Conservation (phyloP, 2,797 vertebrate species). For the Falco concolor region DNA sequence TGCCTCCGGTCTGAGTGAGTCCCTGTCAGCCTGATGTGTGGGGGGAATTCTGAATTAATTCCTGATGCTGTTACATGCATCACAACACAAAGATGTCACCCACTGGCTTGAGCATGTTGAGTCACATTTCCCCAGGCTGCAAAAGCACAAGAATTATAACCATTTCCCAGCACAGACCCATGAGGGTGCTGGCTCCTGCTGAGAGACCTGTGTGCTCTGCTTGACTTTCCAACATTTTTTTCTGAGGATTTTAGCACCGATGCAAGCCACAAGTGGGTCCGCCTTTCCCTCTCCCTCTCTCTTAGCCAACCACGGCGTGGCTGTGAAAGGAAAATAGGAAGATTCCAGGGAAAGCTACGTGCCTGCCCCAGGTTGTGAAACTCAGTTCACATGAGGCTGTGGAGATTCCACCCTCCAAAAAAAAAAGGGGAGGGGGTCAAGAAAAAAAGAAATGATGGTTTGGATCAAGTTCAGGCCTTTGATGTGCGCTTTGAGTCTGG, state of each 20-base stretch:
- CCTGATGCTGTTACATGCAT: neutral
- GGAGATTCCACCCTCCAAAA: neutral
- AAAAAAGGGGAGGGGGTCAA: neutral
- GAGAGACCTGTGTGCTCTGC: neutral
- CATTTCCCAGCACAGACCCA: neutral
- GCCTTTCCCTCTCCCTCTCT: neutral
- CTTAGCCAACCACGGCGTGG: neutral
- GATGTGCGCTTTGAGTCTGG: constrained; percentile 5
- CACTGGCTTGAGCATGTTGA: neutral
- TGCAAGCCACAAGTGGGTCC: neutral
- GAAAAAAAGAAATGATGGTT: neutral
- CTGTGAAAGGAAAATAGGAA: neutral
- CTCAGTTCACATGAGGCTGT: neutral
- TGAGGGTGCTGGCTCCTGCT: neutral
- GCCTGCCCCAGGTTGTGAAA: neutral
- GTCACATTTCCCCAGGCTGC: constrained; percentile 4
- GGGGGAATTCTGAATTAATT: constrained; percentile 21
- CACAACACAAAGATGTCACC: neutral
- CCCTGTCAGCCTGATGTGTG: neutral
- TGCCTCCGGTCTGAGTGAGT: neutral
- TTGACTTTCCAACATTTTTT: neutral
- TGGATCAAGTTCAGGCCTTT: constrained; percentile 35
- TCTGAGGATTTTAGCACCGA: neutral
- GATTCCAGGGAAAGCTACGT: neutral
- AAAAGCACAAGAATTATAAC: neutral